Evolutionary conservation across 2,888 invertebrate genomes (phyloP), one percentile per base, ranked within the genome.

Genomic region (Coronaproctus castanopsis): DNA sequence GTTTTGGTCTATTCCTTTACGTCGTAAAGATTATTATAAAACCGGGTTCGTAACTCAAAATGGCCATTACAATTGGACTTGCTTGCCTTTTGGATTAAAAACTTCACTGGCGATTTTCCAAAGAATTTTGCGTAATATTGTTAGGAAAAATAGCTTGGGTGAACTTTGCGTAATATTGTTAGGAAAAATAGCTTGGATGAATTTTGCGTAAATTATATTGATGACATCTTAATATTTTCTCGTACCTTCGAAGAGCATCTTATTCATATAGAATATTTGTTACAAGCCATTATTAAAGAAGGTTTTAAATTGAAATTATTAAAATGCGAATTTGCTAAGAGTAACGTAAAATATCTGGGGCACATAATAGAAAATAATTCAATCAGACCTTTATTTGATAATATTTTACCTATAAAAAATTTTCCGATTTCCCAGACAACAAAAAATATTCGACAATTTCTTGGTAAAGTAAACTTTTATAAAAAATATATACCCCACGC

Each of bases 391-490:
- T n/a, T 59, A 1, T 52, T 51, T 21, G 61, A 59, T 14, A 61
- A 61, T 19, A 5, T 59, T n/a, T 20, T 56, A 5, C 55, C 62
- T 24, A 57, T 59, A 36, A 3, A 18, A 2, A 49, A 60, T 54
- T 59, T 60, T 21, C 59, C 57, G 1, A 57, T 36, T 1, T 57
- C 62, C 49, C 53, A 24, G 54, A 57, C 55, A n/a, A 24, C 51
- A 14, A 59, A 55, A 20, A 52, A 59, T 18, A 54, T 62, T 2
- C 22, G 62, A n/a, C 59, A 59, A 24, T 57, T 60, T 51, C 21
- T 62, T 5, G 62, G 62, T 2, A 59, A 59, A 51, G 54, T 62
- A n/a, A 61, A 61, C 21, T 61, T 61, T 55, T 61, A 59, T 52
- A 49, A 56, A 8, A 36, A 59, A 53, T 61, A 60, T 23, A 54